These are phyloP conservation scores for Dorcus parallelipipedus DNA, from an alignment of 2,888 invertebrate species.

Conservation along the genomic window DNA sequence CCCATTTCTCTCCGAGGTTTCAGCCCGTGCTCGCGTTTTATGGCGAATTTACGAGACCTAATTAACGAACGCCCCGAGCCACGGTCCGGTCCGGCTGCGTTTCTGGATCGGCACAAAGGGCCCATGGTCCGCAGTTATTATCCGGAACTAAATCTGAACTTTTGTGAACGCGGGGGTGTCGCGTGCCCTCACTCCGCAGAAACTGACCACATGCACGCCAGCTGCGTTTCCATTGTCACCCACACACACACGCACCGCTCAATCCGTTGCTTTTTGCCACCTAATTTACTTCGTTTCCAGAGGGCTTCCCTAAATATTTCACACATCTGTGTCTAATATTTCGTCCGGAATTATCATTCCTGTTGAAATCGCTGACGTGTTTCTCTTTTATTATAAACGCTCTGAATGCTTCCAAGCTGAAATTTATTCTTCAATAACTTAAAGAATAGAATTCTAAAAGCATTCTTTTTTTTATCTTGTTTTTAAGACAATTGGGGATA, in stretches of 20 bases:
- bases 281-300: slow-evolving; percentile 44
- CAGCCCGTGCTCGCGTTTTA: slow-evolving; percentile 34
- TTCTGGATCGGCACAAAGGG: slow-evolving; percentile 7
- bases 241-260: slow-evolving; percentile 45
- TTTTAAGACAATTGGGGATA: too few species aligned
- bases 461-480: too few species aligned
- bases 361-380: slow-evolving; percentile 21
- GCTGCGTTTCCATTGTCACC: slow-evolving; percentile 47
- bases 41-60: slow-evolving; percentile 44
- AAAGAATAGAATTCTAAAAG: too few species aligned
- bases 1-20: slow-evolving; percentile 3
- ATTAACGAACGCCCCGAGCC: slow-evolving; percentile 38
- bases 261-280: slow-evolving; percentile 37
- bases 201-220: slow-evolving; percentile 41
- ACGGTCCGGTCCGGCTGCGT: not conserved
- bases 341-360: slow-evolving; percentile 27
- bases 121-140: slow-evolving; percentile 42
- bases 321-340: slow-evolving; percentile 31
- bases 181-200: slow-evolving; percentile 28
- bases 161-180: slow-evolving; percentile 39
- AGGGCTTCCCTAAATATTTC: slow-evolving; percentile 16
- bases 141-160: slow-evolving; percentile 48
- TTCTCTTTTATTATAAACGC: too few species aligned
- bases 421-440: too few species aligned
- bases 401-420: too few species aligned